A percentile compares a stretch with the other conserved stretches of the same genome.
Conservation (phyloP, 2,113 vertebrate species). For the Charina bottae region DNA sequence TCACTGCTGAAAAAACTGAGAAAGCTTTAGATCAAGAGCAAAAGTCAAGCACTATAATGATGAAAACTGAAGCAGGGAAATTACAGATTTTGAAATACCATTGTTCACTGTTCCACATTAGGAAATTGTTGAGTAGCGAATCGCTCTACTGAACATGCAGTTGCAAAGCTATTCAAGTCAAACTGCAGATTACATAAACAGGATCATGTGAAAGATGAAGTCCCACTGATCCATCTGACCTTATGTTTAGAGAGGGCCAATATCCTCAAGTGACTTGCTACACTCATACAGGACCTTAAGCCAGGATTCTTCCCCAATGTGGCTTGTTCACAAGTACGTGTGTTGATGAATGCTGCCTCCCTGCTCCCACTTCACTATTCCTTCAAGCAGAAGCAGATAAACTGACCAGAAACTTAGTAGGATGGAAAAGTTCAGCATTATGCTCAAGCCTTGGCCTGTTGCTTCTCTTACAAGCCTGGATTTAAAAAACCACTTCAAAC, state of each 20-base stretch:
- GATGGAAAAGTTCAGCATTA: background rate
- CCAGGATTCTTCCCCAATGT: background rate
- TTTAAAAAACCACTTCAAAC: background rate
- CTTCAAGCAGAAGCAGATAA: background rate
- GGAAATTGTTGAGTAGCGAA: background rate
- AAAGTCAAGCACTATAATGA: background rate
- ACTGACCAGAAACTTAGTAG: background rate
- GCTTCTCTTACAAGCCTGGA: background rate
- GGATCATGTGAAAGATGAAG: background rate
- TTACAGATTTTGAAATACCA: background rate
- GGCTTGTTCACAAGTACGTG: background rate
- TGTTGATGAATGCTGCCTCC: background rate
- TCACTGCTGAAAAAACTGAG: background rate
- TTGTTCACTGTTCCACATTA: background rate
- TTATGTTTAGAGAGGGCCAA: background rate
- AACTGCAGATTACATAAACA: background rate
- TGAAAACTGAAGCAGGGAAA: background rate
- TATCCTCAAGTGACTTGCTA: background rate
- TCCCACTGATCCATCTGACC: background rate
- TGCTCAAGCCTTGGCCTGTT: background rate
- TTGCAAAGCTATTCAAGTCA: background rate
- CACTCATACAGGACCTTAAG: background rate
- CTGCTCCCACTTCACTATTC: background rate
- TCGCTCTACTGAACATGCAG: background rate
- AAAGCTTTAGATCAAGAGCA: background rate